Base-by-base conservation (phyloP, 2,888 invertebrate species). In the Cyclophora punctaria region DNA sequence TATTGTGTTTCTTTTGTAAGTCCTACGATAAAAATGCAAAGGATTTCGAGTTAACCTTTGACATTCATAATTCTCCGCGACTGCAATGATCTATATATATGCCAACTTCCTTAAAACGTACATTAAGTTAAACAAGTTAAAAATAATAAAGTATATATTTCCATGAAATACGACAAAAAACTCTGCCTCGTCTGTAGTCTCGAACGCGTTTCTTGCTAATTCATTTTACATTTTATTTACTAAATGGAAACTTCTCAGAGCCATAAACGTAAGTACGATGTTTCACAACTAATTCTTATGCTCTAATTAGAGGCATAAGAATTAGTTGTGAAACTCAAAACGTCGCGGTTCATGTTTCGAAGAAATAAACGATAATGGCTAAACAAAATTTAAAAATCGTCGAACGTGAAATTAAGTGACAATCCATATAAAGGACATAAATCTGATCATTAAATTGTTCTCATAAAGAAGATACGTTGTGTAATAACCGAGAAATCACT, bases 401-500 rank as follows among this genome's bases (percentile, higher is more conserved):
- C 50, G 44, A 52, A 44, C 51, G 50, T 45, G 48, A 59, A 62
- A 62, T 59, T 62, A 57, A 57, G 49, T 55, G 63, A 61, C 59
- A 58, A 58, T 58, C 60, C 58, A 50, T 58, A 56, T 59, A 58
- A 59, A 62, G 60, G 60, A 52, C 55, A 61, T 68, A 68, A 69
- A 66, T 69, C 63, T 64, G 58, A 57, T 66, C 71, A 74, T 78
- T 74, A 78, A 75, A 65, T 62, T 62, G 69, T 62, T 69, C 60
- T 71, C 72, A 66, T 73, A 76, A 76, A 78, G 66, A 62, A 69
- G 62, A 65, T 63, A 47, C 53, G 63, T 81, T 80, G 59, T 69
- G 71, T 75, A 80, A 81, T 64, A 64, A 52, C 49, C 51, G 60
- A 63, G 66, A 77, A 75, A 78, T 80, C 75, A 83, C 83, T 84